Evolutionary conservation across 2,113 vertebrate genomes (phyloP).

Genomic region (Lagopus muta): DNA sequence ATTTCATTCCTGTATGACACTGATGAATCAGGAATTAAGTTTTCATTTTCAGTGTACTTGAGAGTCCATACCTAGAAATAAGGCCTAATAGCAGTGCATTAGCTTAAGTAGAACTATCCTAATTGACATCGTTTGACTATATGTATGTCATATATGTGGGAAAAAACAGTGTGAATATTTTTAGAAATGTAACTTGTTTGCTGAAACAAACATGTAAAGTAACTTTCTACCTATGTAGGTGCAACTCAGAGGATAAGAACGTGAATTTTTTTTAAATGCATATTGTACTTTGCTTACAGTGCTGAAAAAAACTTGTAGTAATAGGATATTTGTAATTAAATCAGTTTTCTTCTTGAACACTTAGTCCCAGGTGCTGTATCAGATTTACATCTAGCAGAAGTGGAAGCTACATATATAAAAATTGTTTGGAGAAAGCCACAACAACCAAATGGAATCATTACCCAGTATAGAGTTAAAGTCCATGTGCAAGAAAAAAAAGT

Average conservation of each 20-base stretch:
- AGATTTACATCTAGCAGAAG: conserved; percentile 81
- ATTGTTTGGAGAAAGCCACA: conserved; percentile 89
- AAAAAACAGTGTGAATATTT: neutral
- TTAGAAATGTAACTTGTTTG: neutral
- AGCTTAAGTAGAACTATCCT: neutral
- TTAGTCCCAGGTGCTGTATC: conserved; percentile 89
- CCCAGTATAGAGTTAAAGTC: conserved; percentile 88
- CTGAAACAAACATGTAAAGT: neutral
- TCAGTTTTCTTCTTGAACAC: neutral
- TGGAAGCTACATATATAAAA: conserved; percentile 87
- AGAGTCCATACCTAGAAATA: neutral
- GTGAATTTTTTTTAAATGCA: neutral
- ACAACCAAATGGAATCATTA: conserved; percentile 92
- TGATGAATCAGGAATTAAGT: neutral
- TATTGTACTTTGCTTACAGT: neutral
- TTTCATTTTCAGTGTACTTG: neutral
- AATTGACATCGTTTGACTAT: neutral
- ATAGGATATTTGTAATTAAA: neutral
- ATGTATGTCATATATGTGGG: neutral
- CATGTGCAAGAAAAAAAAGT: conserved; percentile 62
- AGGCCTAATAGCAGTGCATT: neutral
- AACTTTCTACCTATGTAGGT: neutral
- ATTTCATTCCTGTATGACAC: neutral
- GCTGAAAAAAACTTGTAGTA: neutral
- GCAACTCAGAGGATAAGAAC: neutral